Evolutionary conservation across 2,113 vertebrate genomes (phyloP).

Genomic region (Glaucidium brasilianum): DNA sequence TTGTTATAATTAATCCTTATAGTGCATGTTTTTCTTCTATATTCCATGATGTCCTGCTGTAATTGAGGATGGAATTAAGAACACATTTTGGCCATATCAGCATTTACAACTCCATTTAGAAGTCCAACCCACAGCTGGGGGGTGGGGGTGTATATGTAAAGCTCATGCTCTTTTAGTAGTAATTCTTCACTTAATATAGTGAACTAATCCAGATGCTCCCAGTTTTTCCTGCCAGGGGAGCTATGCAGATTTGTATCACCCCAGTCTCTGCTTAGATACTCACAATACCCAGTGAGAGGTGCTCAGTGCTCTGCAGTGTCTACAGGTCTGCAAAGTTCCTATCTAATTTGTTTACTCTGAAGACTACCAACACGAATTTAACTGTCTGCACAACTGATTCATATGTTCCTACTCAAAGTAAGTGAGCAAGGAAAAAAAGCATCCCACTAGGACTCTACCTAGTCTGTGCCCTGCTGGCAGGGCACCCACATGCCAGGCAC

Average conservation of each 20-base stretch:
- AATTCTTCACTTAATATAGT: background rate
- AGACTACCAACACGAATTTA: background rate
- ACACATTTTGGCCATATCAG: background rate
- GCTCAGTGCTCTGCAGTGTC: background rate
- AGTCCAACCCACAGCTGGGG: background rate
- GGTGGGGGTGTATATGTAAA: no score
- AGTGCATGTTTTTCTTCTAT: background rate
- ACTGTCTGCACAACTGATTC: background rate
- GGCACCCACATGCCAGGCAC: background rate
- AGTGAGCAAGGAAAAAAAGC: background rate
- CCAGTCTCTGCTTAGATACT: background rate
- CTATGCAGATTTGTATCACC: background rate
- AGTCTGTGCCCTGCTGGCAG: no score
- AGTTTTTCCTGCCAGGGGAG: background rate
- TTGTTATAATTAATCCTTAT: background rate
- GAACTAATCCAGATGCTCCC: background rate
- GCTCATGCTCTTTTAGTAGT: background rate
- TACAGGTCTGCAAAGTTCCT: background rate
- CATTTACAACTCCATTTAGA: background rate
- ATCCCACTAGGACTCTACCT: background rate
- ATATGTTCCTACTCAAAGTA: background rate
- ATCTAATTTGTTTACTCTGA: background rate
- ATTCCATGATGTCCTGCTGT: background rate
- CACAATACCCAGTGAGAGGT: background rate
- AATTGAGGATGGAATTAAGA: background rate